Evolutionary conservation across 2,888 invertebrate species (phyloP), one percentile per base, ranked within the genome.

Genomic region (Scaptomyza polygonia): DNA sequence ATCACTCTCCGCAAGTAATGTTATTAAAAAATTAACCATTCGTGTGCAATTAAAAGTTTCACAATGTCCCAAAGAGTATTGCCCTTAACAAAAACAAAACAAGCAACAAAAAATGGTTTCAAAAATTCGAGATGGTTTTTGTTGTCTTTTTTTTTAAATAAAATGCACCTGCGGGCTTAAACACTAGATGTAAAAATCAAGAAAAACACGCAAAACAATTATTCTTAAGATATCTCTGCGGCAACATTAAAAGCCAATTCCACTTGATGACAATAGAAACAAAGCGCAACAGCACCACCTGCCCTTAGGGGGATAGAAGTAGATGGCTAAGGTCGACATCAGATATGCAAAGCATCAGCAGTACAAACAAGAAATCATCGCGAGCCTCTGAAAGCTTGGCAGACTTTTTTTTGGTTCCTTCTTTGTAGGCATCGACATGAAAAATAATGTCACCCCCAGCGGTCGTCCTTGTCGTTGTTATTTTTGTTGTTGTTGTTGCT

Each of bases 221-320:
- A 91, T 90, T 91, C 91, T 91, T 91, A 89, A 91, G 88, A 89
- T 91, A 91, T 91, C 91, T 91, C 91, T 84, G 84, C 89, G 91
- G 91, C 90, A 90, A 90, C 91, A 91, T 91, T 91, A 91, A 91
- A 91, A 91, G 90, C 91, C 91, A 91, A 91, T 91, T 91, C 90
- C 89, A 88, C 79, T 89, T 91, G 91, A 90, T 90, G 90, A 90
- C 89, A 89, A 89, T 89, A 85, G 84, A 76, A 80, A 79, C 74
- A 85, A 80, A 73, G 69, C 72, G 71, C 68, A 65, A 70, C 72
- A 79, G 73, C 62, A 45, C 58, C 81, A 85, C 87, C 84, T 82
- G 84, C 77, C 88, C 79, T 68, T 21, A 30, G 78, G 81, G 68
- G 32, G 3, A 9, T 16, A 16, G 8, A 16, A 52, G 39, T 57